These are phyloP conservation scores for Arion vulgaris DNA, from an alignment of 1,140 invertebrate species.

Conservation along the genomic window DNA sequence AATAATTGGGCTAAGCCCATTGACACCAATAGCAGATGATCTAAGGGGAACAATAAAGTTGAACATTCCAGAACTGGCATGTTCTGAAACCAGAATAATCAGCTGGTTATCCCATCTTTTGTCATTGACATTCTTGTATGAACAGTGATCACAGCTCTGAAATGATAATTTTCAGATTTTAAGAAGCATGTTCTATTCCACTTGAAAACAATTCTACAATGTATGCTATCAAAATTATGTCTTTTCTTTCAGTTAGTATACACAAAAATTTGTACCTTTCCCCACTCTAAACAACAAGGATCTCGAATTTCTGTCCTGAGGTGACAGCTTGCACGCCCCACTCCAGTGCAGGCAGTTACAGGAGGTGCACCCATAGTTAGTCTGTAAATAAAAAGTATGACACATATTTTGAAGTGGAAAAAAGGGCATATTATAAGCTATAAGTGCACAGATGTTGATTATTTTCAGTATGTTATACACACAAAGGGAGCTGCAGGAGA, in stretches of 20 bases:
- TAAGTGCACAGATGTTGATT: too few species aligned
- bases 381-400: too few species aligned
- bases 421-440: too few species aligned
- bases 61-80: conserved; percentile 96
- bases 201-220: too few species aligned
- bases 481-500: too few species aligned
- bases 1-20: conserved; percentile 95
- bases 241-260: too few species aligned
- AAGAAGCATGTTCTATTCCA: too few species aligned
- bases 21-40: conserved; percentile 94
- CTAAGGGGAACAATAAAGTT: conserved; percentile 98
- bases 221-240: too few species aligned
- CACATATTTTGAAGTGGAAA: too few species aligned
- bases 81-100: conserved; percentile 96
- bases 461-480: too few species aligned
- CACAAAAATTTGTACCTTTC: too few species aligned
- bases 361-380: conserved; percentile 86
- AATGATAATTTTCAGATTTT: too few species aligned
- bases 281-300: conserved; percentile 94
- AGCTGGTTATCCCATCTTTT: conserved; percentile 98
- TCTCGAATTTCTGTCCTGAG: conserved; percentile 94
- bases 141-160: conserved; percentile 94
- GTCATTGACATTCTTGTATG: conserved; percentile 92
- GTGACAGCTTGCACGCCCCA: conserved; percentile 95
- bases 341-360: conserved; percentile 95